Conservation (phyloP, 2,888 invertebrate species). For the Fissipunctia ypsillon region DNA sequence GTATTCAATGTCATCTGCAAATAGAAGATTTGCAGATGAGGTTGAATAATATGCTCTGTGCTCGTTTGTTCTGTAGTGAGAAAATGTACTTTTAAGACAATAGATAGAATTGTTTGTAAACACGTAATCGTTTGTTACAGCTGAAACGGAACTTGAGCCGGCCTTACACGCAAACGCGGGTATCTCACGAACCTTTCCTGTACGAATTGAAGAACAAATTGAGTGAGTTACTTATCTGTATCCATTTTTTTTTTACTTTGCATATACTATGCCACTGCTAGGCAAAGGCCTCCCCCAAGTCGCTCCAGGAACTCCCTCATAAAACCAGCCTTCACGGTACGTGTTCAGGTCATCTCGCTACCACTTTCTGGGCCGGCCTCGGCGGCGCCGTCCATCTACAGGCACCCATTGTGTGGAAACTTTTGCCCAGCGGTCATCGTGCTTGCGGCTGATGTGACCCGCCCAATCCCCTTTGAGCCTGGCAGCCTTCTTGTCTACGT, state of each 20-base stretch:
- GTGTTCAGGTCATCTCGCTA: neutral
- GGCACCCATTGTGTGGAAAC: neutral
- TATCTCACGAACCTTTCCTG: constrained; percentile 47
- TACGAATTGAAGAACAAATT: constrained; percentile 68
- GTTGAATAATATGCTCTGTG: neutral
- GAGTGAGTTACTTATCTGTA: constrained; percentile 63
- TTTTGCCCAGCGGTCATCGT: neutral
- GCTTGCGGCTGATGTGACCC: neutral
- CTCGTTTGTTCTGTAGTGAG: neutral
- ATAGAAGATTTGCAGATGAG: neutral
- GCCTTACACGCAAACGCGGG: fast-evolving
- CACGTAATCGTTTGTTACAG: constrained; percentile 31
- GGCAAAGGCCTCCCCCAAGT: neutral
- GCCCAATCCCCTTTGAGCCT: neutral
- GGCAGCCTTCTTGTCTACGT: neutral
- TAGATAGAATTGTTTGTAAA: too few relatives aligned
- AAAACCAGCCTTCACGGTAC: neutral
- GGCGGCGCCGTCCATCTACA: neutral
- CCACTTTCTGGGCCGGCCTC: neutral
- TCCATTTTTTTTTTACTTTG: neutral
- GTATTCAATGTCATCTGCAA: neutral
- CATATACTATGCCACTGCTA: neutral
- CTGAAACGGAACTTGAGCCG: constrained; percentile 1
- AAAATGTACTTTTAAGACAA: neutral
- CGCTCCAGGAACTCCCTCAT: neutral